Percentiles rank a stretch among this genome's conserved stretches.
Evolutionary conservation across 2,113 vertebrate species (phyloP).

Genomic region (Paramisgurnus dabryanus): DNA sequence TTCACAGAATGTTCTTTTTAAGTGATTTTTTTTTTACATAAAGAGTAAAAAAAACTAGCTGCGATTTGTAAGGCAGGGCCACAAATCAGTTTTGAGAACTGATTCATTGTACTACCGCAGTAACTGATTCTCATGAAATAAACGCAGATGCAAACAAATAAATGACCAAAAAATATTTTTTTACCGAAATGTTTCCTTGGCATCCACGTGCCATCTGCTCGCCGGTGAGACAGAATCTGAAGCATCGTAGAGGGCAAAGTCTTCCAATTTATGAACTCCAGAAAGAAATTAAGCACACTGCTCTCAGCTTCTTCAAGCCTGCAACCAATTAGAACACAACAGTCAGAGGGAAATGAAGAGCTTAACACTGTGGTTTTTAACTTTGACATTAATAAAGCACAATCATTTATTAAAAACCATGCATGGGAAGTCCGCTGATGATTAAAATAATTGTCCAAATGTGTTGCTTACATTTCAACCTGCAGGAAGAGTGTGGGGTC

Average conservation of each 20-base stretch:
- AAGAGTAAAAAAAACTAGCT: no score
- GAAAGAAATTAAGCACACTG: conserved; percentile 75
- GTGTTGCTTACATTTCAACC: conserved; percentile 74
- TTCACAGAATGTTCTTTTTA: no score
- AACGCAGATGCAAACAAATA: no score
- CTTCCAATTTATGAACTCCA: conserved; percentile 87
- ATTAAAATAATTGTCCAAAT: neutral
- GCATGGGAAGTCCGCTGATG: conserved; percentile 1
- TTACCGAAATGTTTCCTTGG: conserved; percentile 75
- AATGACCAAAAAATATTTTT: no score
- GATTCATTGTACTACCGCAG: no score
- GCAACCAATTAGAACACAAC: conserved; percentile 31
- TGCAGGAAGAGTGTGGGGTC: conserved; percentile 79
- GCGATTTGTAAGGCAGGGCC: no score
- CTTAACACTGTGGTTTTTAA: conserved; percentile 24
- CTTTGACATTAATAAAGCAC: conserved; percentile 29
- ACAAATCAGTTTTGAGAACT: no score
- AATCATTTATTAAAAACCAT: conserved; percentile 9
- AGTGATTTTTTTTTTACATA: no score
- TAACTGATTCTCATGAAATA: no score
- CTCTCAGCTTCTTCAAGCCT: conserved; percentile 74
- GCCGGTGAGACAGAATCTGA: conserved; percentile 69
- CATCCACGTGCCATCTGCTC: conserved; percentile 65
- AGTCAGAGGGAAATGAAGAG: conserved; percentile 24
- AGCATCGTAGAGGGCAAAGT: conserved; percentile 69